Base-by-base conservation (phyloP, 2,888 invertebrate species). In the Luperina testacea region DNA sequence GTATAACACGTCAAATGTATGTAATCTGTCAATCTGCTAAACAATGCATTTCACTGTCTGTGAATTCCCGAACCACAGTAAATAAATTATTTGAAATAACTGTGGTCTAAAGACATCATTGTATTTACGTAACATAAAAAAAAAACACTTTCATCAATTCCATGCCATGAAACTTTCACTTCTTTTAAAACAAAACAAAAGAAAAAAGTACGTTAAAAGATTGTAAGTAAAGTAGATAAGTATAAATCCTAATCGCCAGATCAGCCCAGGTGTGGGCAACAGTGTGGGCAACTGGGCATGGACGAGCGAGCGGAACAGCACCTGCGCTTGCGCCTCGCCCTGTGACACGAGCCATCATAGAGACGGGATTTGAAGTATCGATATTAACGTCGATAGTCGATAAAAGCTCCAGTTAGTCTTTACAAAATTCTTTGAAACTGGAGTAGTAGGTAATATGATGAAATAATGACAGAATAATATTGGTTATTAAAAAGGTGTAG, bases 251-350 rank as follows among this genome's bases (percentile, higher is more conserved):
- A 85, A 93, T 94, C 93, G 88, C 78, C 68, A 85, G 87, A 93
- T 94, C 93, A 92, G 88, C 92, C 95, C 95, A 95, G 95, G 95
- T 95, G 95, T 90, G 91, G 89, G 82, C 88, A 89, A 90, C 94
- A 93, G 93, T 94, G 93, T 94, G 93, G 93, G 81, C 81, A 82
- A 83, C 80, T 81, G 65, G 83, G 92, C 92, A 90, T 86, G 87
- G 93, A 92, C 92, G 92, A 64, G 72, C 80, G 65, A 94, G 94
- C 95, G 96, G 94, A 95, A 96, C 96, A 88, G 90, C 96, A 96
- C 96, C 96, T 96, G 96, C 96, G 92, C 96, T 95, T 96, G 96
- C 96, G 92, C 92, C 86, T 88, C 77, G 76, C 86, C 77, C 89
- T 92, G 89, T 87, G 92, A 90, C 92, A 92, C 93, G 91, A 87